Evolutionary conservation across 2,888 invertebrate species (phyloP).

Genomic region (Drosophila atripex): DNA sequence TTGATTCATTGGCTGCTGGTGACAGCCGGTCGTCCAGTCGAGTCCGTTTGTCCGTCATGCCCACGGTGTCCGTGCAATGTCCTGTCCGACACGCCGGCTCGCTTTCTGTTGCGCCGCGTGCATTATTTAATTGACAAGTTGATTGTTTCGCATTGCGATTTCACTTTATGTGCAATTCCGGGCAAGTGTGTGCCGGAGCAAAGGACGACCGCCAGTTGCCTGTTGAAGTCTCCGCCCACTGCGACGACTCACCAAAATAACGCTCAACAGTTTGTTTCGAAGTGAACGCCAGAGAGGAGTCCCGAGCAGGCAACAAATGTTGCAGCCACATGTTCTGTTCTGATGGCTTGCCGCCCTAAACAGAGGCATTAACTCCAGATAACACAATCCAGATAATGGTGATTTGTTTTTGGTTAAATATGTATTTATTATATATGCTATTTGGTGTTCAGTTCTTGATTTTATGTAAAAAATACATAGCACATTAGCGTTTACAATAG

Average conservation of each 20-base stretch:
- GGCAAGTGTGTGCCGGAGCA: slow-evolving; percentile 1
- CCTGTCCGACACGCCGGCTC: slow-evolving; percentile 1
- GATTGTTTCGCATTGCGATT: slow-evolving; percentile 66
- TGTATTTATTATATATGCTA: background rate
- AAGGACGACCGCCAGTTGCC: slow-evolving; percentile 48
- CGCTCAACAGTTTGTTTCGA: slow-evolving; percentile 76
- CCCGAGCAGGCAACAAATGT: slow-evolving; percentile 24
- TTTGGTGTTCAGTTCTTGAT: no score
- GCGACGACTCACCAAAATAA: slow-evolving; percentile 71
- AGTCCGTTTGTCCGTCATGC: slow-evolving; percentile 4
- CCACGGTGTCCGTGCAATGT: slow-evolving; percentile 1
- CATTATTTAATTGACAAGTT: slow-evolving; percentile 74
- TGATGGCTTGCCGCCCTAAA: background rate
- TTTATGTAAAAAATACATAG: no score
- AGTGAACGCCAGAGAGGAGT: slow-evolving; percentile 1
- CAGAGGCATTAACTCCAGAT: background rate
- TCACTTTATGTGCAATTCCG: slow-evolving; percentile 65
- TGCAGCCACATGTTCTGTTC: slow-evolving; percentile 49
- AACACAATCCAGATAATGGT: background rate
- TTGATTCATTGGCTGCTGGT: slow-evolving; percentile 25
- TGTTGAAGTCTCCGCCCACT: slow-evolving; percentile 58
- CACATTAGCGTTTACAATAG: no score
- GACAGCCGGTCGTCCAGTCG: slow-evolving; percentile 15
- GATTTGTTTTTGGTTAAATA: background rate
- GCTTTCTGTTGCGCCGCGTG: slow-evolving; percentile 20